Evolutionary conservation across 2,113 vertebrate species (phyloP), one percentile per base, ranked within the genome.

Genomic region (Blennius ocellaris): DNA sequence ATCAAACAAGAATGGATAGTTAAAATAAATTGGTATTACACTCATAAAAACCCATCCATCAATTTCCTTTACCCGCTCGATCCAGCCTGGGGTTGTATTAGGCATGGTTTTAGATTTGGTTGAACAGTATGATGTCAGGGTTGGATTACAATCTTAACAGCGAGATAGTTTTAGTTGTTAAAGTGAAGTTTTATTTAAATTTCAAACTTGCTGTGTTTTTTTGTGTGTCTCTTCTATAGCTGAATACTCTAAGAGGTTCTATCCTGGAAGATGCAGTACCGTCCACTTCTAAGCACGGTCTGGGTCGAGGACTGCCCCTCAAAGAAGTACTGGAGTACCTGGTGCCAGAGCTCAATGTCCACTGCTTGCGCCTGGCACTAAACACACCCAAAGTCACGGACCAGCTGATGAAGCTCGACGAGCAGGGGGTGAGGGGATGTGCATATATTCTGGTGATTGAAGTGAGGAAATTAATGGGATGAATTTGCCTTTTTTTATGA

Each of bases 361-460:
- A 99, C 89, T 99, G 98, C 85, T 90, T 99, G 17, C 93, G 98
- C 5, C 89, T 99, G 87, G 98, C 97, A 50, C 97, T 99, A 87
- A 99, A 99, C 91, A 98, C 98, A 0, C 98, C 97, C 0, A 99
- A 98, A 84, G 98, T 99, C 88, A 99, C 98, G 0, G 98, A 99
- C 57, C 97, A 99, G 72, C 96, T 99, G 79, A 97, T 99, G 96
- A 99, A 99, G 64, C 93, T 99, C 84, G 98, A 99, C 61, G 98
- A 99, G 60, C 98, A 99, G 91, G 98, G 97, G 94, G 98, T 99
- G 87, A 93, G 94, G 73, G 89, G 90, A 67, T 14, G 6, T 9
- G 0, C 15, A 8, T 10, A 7, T 5, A 54, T 11, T 12, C 17
- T 38, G 7, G 45, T 62, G 45, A 52, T 65, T 57, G 60, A 49